Percentiles rank a stretch among this genome's conserved stretches.
These are phyloP conservation scores for Crenuchus spilurus DNA, from an alignment of 2,797 vertebrate genomes.

Conservation along the genomic window DNA sequence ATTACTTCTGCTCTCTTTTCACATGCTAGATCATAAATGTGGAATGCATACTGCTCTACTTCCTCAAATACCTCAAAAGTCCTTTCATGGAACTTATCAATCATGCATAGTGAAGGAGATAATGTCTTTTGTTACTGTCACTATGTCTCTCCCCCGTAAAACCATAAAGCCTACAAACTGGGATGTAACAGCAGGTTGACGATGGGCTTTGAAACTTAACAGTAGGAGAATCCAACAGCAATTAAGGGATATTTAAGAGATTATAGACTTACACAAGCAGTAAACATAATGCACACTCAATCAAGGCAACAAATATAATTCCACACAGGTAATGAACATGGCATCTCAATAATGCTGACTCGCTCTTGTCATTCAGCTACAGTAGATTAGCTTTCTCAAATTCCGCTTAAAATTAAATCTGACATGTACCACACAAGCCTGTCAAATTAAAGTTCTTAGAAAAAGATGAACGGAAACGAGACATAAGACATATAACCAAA, in stretches of 20 bases:
- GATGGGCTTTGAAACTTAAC: no score
- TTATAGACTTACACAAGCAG: conserved; percentile 49
- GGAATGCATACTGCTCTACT: conserved; percentile 65
- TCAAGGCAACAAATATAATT: conserved; percentile 14
- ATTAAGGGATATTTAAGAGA: conserved; percentile 51
- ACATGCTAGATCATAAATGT: conserved; percentile 51
- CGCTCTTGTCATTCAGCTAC: neutral
- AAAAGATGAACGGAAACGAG: no score
- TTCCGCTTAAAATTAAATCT: neutral
- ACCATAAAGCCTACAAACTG: no score
- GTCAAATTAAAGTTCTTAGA: no score
- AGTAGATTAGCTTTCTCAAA: neutral
- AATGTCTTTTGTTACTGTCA: conserved; percentile 1
- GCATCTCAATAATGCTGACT: neutral
- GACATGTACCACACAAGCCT: neutral
- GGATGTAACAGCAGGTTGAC: no score
- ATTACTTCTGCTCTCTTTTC: conserved; percentile 34
- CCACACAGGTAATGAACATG: neutral
- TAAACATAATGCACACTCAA: conserved; percentile 27
- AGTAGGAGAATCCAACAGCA: neutral
- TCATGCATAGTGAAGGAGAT: no score
- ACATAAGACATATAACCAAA: no score
- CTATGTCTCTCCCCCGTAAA: neutral
- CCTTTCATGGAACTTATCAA: no score
- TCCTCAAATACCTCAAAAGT: conserved; percentile 44